These are phyloP conservation scores for Lithobates pipiens DNA, from an alignment of 2,797 vertebrate genomes.

Conservation along the genomic window DNA sequence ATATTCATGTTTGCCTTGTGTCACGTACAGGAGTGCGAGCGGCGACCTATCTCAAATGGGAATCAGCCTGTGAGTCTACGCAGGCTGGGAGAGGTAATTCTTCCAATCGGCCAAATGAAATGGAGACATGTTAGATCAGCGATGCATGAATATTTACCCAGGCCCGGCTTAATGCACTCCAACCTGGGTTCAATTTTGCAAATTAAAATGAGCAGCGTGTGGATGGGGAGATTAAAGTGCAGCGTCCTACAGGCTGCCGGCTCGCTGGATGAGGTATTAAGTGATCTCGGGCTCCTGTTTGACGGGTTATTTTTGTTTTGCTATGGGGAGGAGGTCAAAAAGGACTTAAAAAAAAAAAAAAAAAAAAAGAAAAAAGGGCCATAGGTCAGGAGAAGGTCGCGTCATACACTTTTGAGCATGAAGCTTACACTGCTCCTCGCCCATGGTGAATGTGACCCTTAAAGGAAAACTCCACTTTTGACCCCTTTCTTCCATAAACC, in stretches of 20 bases:
- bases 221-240: slow-evolving; percentile 82
- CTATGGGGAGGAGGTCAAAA: slow-evolving; percentile 70
- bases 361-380: slow-evolving; percentile 56
- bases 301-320: slow-evolving; percentile 69
- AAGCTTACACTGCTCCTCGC: background rate
- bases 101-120: slow-evolving; percentile 79
- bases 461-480: background rate
- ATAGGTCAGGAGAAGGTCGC: slow-evolving; percentile 68
- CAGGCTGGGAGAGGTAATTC: slow-evolving; percentile 82
- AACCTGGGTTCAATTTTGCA: slow-evolving; percentile 84
- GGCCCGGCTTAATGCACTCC: slow-evolving; percentile 80
- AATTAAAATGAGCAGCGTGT: slow-evolving; percentile 83
- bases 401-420: slow-evolving; percentile 66
- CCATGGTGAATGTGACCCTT: background rate
- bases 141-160: slow-evolving; percentile 83
- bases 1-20: slow-evolving; percentile 66
- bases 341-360: slow-evolving; percentile 64
- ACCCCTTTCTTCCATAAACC: background rate
- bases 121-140: slow-evolving; percentile 79
- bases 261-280: slow-evolving; percentile 73
- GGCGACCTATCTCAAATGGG: slow-evolving; percentile 80
- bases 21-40: slow-evolving; percentile 74
- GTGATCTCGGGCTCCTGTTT: slow-evolving; percentile 71
- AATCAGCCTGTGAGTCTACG: slow-evolving; percentile 82
- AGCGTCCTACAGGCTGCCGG: slow-evolving; percentile 74